Base-by-base conservation (phyloP, 1,140 invertebrate species). In the Plectrocnemia conspersa region DNA sequence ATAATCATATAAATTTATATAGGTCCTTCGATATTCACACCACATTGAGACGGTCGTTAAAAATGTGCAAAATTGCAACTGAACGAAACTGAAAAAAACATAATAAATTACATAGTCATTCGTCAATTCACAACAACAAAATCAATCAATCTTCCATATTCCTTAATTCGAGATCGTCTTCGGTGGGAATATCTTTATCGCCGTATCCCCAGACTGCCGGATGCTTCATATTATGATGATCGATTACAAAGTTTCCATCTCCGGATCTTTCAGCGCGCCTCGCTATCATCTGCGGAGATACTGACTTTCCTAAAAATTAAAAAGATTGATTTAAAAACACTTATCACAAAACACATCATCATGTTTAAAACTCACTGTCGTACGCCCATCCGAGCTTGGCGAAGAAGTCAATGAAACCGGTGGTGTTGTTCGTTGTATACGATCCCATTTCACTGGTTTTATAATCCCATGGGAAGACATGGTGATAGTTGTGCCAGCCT, bases 401-500 rank as follows among this genome's bases (percentile, higher is more conserved):
- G 50, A 87, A 89, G 1, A 77, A 71, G 58, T 88, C 83, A 35
- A 90, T 88, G 56, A 89, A 85, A 0, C 63, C 77, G 0, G 86
- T 88, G 0, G 84, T 86, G 1, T 83, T 63, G 62, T 90, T 89
- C 33, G 82, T 74, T 6, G 68, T 70, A 46, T 80, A 81, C 35
- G 78, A 71, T 1, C 86, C 86, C 1, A 89, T 72, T 63, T 97
- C 93, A 1, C 86, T 85, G 0, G 89, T 89, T 62, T 86, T 83
- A 67, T 94, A 93, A 67, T 97, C 93, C 79, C 85, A 89, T 0
- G 92, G 91, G 66, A 88, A 88, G 0, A 90, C 89, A 66, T 97
- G 94, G 67, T 97, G 93, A 71, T 92, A 97, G 71, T 96, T 97
- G 68, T 96, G 93, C 84, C 90, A 94, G 18, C 91, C 92, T 71